Percentiles rank a stretch among this genome's conserved stretches.
phyloP scores from a whole-genome alignment of 2,888 invertebrate genomes.

The Macrophya annulata region DNA sequence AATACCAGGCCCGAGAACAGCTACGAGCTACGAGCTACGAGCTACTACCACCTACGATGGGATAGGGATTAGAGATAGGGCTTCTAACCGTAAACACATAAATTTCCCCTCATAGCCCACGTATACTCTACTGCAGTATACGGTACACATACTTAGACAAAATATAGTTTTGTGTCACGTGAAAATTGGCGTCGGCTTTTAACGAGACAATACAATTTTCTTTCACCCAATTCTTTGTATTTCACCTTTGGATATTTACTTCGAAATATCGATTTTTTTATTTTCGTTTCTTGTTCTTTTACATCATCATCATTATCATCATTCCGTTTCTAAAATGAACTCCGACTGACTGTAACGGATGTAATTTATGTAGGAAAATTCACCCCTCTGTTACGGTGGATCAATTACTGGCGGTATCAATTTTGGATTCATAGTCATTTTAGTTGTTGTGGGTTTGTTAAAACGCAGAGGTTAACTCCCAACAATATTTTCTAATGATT shows the following conservation, averaged over 20 bases:
- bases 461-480: slow-evolving; percentile 24
- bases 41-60: slow-evolving; percentile 57
- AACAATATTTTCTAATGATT: slow-evolving; percentile 66
- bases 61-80: slow-evolving; percentile 56
- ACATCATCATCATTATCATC: neutral
- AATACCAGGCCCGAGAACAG: slow-evolving; percentile 35
- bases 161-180: slow-evolving; percentile 28
- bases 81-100: slow-evolving; percentile 57
- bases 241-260: neutral
- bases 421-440: slow-evolving; percentile 24
- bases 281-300: neutral
- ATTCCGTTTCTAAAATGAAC: neutral
- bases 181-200: slow-evolving; percentile 41
- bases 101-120: slow-evolving; percentile 46
- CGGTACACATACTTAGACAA: neutral
- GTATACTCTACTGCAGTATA: neutral
- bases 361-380: slow-evolving; percentile 14
- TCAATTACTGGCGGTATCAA: slow-evolving; percentile 22
- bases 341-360: slow-evolving; percentile 10
- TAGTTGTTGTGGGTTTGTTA: neutral
- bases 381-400: slow-evolving; percentile 35
- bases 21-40: slow-evolving; percentile 50
- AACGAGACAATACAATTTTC: slow-evolving; percentile 34
- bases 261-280: neutral
- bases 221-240: neutral